A percentile compares a stretch with the other conserved stretches of the same genome.
phyloP scores from a whole-genome alignment of 2,888 invertebrate species.

The Lasius fuliginosus region DNA sequence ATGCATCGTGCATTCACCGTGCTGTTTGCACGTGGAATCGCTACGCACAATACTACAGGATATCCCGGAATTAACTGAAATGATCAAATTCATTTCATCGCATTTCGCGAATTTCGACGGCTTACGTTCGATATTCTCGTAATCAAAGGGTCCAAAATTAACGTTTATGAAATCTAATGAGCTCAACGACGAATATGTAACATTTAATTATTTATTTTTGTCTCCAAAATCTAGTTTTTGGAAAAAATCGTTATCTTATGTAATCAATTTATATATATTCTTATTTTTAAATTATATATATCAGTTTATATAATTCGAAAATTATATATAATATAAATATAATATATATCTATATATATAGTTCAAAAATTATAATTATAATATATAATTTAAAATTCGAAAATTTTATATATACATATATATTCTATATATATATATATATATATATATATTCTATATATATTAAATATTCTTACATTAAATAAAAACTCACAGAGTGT shows the following conservation, averaged over 20 bases:
- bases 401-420: no score
- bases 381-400: no score
- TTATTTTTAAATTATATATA: no score
- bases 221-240: not conserved
- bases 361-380: no score
- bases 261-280: no score
- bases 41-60: not conserved
- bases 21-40: slow-evolving; percentile 20
- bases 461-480: not conserved
- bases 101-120: not conserved
- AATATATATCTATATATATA: no score
- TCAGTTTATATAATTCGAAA: not conserved
- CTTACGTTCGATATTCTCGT: not conserved
- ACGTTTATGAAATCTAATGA: not conserved
- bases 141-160: not conserved
- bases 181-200: not conserved
- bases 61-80: slow-evolving; percentile 20
- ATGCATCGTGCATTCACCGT: slow-evolving; percentile 16
- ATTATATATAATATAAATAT: not conserved
- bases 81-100: not conserved
- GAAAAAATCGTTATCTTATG: not conserved
- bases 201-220: not conserved
- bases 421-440: no score
- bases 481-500: not conserved
- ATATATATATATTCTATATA: no score